Conservation (phyloP, 2,113 vertebrate species). For the Oophaga pumilio region DNA sequence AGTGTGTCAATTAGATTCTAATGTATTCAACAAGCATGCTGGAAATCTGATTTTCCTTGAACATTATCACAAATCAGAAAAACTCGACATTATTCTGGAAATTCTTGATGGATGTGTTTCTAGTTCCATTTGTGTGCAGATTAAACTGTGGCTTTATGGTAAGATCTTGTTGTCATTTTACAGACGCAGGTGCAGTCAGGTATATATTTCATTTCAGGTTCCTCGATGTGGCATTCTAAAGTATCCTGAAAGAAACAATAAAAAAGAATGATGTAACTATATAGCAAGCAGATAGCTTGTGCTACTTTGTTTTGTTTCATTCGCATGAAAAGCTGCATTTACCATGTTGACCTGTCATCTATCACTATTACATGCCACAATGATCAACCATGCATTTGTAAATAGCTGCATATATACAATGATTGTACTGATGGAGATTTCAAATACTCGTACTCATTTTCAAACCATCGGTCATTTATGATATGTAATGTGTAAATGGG, state of each 20-base stretch:
- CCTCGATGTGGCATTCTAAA: not conserved
- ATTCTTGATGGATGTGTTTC: constrained; percentile 35
- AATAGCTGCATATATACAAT: not conserved
- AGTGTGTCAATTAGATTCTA: constrained; percentile 55
- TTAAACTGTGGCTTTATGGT: constrained; percentile 13
- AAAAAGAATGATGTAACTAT: not conserved
- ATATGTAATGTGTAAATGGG: no score
- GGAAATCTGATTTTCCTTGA: constrained; percentile 45
- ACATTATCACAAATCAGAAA: constrained; percentile 52
- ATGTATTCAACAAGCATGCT: constrained; percentile 53
- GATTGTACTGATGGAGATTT: no score
- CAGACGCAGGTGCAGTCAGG: not conserved
- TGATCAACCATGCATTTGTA: not conserved
- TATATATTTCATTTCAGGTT: not conserved
- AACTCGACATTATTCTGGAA: constrained; percentile 41
- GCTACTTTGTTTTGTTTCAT: not conserved
- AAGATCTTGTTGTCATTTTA: not conserved
- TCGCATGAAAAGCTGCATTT: not conserved
- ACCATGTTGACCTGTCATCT: not conserved
- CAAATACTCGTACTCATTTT: no score
- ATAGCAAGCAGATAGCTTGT: not conserved
- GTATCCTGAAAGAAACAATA: not conserved
- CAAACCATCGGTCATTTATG: no score
- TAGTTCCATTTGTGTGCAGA: constrained; percentile 25
- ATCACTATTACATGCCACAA: not conserved